Conservation (phyloP, 2,888 invertebrate species). For the Cryptocephalus moraei region DNA sequence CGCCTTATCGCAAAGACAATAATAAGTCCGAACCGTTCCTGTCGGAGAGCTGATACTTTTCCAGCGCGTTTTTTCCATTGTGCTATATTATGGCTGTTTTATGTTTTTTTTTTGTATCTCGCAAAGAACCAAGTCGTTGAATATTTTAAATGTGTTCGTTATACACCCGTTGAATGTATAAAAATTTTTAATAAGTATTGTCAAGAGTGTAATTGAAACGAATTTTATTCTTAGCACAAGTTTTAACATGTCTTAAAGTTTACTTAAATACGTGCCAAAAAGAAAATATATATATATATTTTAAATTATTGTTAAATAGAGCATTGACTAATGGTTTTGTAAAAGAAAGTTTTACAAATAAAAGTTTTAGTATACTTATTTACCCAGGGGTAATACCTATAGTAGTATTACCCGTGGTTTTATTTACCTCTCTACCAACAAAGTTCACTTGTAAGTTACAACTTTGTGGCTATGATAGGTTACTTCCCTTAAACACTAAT, state of each 20-base stretch:
- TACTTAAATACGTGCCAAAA: constrained; percentile 13
- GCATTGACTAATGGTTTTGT: constrained; percentile 22
- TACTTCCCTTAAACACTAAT: not conserved
- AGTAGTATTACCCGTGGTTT: not conserved
- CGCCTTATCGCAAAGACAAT: no score
- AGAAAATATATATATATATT: constrained; percentile 14
- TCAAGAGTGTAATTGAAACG: not conserved
- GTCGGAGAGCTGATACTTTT: not conserved
- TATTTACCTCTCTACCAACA: not conserved
- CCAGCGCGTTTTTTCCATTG: constrained; percentile 11
- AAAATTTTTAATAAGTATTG: constrained; percentile 5
- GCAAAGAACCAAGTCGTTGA: constrained; percentile 7
- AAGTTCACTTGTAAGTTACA: not conserved
- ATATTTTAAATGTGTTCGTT: constrained; percentile 13
- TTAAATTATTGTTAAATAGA: constrained; percentile 25
- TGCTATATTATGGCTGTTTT: constrained; percentile 25
- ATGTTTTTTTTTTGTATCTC: no score
- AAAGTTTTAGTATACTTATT: not conserved
- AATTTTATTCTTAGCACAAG: constrained; percentile 1
- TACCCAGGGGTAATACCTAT: no score
- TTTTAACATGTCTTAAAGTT: constrained; percentile 1
- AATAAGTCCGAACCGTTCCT: no score
- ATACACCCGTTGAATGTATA: not conserved
- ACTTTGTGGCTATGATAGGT: not conserved
- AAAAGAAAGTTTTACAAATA: constrained; percentile 16